Percentiles rank a stretch among this genome's conserved stretches.
Evolutionary conservation across 1,140 invertebrate genomes (phyloP).

Genomic region (Plectrocnemia conspersa): DNA sequence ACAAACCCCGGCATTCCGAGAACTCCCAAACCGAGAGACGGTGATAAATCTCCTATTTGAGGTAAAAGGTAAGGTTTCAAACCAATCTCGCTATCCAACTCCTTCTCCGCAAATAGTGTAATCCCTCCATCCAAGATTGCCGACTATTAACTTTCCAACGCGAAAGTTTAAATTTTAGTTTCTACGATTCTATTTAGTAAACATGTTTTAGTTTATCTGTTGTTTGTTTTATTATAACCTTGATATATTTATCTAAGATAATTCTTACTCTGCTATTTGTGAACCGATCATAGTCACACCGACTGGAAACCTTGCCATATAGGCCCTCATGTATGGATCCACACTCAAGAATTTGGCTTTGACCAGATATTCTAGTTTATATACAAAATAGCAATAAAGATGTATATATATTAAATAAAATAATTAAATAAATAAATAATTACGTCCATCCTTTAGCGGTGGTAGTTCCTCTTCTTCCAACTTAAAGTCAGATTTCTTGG

Average conservation of each 20-base stretch:
- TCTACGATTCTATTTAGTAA: constrained; percentile 42
- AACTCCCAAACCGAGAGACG: constrained; percentile 41
- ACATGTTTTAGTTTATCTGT: background rate
- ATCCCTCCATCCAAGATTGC: constrained; percentile 52
- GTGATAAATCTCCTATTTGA: constrained; percentile 40
- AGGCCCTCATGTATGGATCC: constrained; percentile 48
- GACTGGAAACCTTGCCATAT: constrained; percentile 32
- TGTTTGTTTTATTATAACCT: background rate
- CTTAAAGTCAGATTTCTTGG: constrained; percentile 48
- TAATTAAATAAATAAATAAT: constrained; percentile 20
- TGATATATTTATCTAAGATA: background rate
- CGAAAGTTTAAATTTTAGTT: constrained; percentile 50
- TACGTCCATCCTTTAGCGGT: constrained; percentile 45
- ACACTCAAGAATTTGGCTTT: constrained; percentile 47
- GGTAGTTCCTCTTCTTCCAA: constrained; percentile 47
- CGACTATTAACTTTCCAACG: constrained; percentile 48
- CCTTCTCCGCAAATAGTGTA: constrained; percentile 41
- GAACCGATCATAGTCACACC: constrained; percentile 40
- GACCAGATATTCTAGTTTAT: constrained; percentile 43
- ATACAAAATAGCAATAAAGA: background rate
- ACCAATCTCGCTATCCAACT: constrained; percentile 37
- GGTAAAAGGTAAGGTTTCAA: constrained; percentile 36
- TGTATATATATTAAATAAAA: background rate
- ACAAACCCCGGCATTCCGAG: constrained; percentile 46
- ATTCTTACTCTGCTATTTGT: constrained; percentile 38